Conservation (phyloP, 2,113 vertebrate species). For the Podocnemis expansa region DNA sequence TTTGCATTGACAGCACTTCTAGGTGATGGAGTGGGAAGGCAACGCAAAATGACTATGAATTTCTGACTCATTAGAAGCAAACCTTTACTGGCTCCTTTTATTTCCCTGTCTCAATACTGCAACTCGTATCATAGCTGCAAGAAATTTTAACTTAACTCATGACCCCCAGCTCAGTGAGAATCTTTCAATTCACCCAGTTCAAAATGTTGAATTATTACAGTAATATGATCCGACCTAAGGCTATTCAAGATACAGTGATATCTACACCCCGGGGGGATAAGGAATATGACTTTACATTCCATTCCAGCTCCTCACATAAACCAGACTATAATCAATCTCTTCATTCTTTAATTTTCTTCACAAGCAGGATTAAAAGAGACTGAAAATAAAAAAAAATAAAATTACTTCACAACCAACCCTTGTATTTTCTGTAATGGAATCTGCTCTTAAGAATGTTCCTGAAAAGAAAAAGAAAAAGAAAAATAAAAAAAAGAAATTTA, state of each 20-base stretch:
- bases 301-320: conserved; percentile 12
- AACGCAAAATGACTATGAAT: background rate
- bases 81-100: background rate
- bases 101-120: conserved; percentile 32
- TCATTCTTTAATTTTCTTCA: background rate
- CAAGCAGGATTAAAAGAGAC: background rate
- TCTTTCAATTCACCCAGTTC: conserved; percentile 65
- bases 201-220: conserved; percentile 67
- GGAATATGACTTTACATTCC: conserved; percentile 8
- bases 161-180: conserved; percentile 29
- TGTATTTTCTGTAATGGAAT: conserved; percentile 10
- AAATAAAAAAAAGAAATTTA: conserved; percentile 9
- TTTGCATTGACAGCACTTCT: conserved; percentile 27
- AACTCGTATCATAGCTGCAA: conserved; percentile 24
- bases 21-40: fast-evolving
- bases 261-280: conserved; percentile 13
- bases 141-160: conserved; percentile 64
- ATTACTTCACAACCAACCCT: conserved; percentile 5
- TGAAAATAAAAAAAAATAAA: conserved; percentile 28
- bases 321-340: conserved; percentile 20
- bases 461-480: background rate
- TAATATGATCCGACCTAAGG: conserved; percentile 10
- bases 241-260: conserved; percentile 52
- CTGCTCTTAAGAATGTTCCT: conserved; percentile 3
- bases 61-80: conserved; percentile 30